A percentile compares a stretch with the other conserved stretches of the same genome.
Conservation (phyloP, 2,113 vertebrate species). For the Ophiodon elongatus region DNA sequence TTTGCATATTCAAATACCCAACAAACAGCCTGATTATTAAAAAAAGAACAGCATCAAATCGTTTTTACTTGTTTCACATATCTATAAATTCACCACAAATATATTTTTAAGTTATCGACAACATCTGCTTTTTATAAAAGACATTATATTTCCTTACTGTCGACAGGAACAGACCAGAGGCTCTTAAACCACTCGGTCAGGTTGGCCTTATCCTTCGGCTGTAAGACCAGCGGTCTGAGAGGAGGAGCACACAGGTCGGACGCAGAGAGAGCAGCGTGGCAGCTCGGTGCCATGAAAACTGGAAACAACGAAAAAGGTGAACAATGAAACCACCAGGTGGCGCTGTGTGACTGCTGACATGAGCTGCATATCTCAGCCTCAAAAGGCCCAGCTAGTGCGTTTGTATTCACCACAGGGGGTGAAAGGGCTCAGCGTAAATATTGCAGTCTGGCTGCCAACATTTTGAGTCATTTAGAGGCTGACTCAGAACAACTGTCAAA, state of each 20-base stretch:
- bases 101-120: not conserved
- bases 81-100: not conserved
- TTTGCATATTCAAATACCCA: no score
- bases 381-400: not conserved
- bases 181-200: conserved; percentile 74
- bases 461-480: not conserved
- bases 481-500: conserved; percentile 1
- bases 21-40: not conserved
- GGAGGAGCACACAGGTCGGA: conserved; percentile 77
- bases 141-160: conserved; percentile 50
- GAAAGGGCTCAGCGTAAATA: not conserved
- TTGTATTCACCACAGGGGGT: not conserved
- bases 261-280: conserved; percentile 25
- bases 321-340: not conserved
- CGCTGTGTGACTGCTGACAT: not conserved
- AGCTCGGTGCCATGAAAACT: conserved; percentile 55
- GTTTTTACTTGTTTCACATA: not conserved
- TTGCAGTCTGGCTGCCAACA: not conserved
- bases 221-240: conserved; percentile 71
- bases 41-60: not conserved
- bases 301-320: conserved; percentile 1
- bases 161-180: conserved; percentile 69
- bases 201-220: conserved; percentile 73
- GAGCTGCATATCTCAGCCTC: not conserved
- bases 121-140: not conserved